Evolutionary conservation across 2,113 vertebrate genomes (phyloP).

Genomic region (Caranx melampygus): DNA sequence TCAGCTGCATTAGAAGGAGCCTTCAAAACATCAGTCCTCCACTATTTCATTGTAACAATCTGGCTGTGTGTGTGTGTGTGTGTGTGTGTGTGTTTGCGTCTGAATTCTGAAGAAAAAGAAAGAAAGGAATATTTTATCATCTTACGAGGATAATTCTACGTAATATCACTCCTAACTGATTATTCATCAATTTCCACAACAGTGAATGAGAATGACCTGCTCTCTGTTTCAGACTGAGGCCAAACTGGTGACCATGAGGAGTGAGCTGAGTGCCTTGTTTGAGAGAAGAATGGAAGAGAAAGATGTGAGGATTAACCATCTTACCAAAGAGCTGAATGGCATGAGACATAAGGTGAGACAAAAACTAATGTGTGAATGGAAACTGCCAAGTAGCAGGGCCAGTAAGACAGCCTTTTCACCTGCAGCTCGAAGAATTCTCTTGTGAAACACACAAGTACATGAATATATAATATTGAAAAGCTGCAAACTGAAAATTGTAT

Average conservation of each 20-base stretch:
- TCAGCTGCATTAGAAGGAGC: no score
- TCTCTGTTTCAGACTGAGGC: conserved; percentile 43
- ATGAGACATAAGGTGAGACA: conserved; percentile 28
- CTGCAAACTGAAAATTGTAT: conserved; percentile 41
- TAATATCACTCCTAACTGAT: not conserved
- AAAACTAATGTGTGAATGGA: no score
- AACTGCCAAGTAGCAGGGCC: not conserved
- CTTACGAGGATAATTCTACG: not conserved
- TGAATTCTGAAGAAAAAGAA: no score
- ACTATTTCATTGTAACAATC: no score
- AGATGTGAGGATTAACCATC: conserved; percentile 15
- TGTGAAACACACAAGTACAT: conserved; percentile 13
- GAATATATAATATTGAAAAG: conserved; percentile 15
- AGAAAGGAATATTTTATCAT: not conserved
- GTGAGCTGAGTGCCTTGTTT: conserved; percentile 10
- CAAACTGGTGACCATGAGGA: conserved; percentile 40
- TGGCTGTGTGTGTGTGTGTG: no score
- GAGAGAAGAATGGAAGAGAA: conserved; percentile 28
- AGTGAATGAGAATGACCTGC: conserved; percentile 1
- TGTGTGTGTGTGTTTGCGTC: no score
- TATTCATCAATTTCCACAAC: not conserved
- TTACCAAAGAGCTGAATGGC: conserved; percentile 19
- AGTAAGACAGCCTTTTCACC: conserved; percentile 7
- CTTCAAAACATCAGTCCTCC: no score
- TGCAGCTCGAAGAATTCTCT: conserved; percentile 8